A percentile compares a stretch with the other conserved stretches of the same genome.
Conservation (phyloP, 2,888 invertebrate genomes). For the Lasioglossum pauxillum region DNA sequence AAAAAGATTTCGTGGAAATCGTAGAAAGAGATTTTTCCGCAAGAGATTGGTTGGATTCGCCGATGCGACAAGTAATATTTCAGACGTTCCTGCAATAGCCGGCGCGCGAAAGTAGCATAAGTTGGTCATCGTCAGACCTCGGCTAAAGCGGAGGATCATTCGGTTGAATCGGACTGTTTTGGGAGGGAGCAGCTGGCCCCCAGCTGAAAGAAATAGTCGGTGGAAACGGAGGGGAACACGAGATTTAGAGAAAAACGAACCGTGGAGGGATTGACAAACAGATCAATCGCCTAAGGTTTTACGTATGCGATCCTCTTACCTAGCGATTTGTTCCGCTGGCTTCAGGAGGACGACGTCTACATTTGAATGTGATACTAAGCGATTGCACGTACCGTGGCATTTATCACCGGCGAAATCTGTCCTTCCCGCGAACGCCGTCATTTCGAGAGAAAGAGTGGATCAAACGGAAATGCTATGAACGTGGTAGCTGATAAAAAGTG, state of each 20-base stretch:
- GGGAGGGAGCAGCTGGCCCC: neutral
- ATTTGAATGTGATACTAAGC: slow-evolving; percentile 27
- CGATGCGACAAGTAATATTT: slow-evolving; percentile 27
- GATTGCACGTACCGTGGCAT: neutral
- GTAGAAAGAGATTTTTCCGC: neutral
- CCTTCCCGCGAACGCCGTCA: neutral
- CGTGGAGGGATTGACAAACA: slow-evolving; percentile 72
- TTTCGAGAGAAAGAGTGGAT: neutral
- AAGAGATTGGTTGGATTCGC: neutral
- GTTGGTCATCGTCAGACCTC: neutral
- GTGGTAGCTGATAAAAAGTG: neutral
- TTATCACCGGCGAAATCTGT: neutral
- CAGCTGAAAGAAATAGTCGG: slow-evolving; percentile 6
- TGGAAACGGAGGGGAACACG: slow-evolving; percentile 16
- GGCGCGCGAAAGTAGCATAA: slow-evolving; percentile 23
- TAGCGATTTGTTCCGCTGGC: slow-evolving; percentile 40
- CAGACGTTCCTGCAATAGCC: neutral
- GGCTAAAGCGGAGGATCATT: slow-evolving; percentile 29
- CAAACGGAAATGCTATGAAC: neutral
- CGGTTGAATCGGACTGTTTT: slow-evolving; percentile 34
- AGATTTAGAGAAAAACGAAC: slow-evolving; percentile 43
- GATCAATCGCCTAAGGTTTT: slow-evolving; percentile 73
- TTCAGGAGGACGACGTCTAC: slow-evolving; percentile 16
- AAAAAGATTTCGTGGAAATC: neutral
- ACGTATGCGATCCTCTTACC: slow-evolving; percentile 66